Base-by-base conservation (phyloP, 2,888 invertebrate genomes). In the Tanypteryx hageni region DNA sequence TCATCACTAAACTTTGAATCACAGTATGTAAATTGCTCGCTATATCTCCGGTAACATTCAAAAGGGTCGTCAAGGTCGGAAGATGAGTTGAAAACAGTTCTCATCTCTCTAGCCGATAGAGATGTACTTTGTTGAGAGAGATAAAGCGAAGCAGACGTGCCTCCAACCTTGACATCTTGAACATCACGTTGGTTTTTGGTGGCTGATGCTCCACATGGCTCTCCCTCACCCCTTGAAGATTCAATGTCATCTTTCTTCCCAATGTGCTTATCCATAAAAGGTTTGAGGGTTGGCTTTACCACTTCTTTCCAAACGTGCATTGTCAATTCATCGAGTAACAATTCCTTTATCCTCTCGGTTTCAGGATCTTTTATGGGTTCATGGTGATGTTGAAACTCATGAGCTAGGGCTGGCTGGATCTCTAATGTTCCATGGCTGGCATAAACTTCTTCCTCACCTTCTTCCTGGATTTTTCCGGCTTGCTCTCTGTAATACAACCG, bases 221-320 rank as follows among this genome's bases (percentile, higher is more conserved):
- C 76, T 76, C 76, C 22, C 3, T 22, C 22, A 68, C 22, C 76
- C 76, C 4, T 44, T 31, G 31, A 44, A 11, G 64, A 18, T 58
- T 8, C 64, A 11, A 11, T 44, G 18, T 10, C 64, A 16, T 18
- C 16, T 27, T 56, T 68, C 16, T 10, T n/a, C 83, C 57, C 18
- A n/a, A 16, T 9, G 1, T 18, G 11, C 44, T 56, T 16, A 10
- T 89, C 89, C 13, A 89, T n/a, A n/a, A 64, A n/a, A 44, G 11
- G 44, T 68, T 89, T 89, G 3, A 86, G 16, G 18, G 27, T 64
- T 11, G 64, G 89, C 31, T 44, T 44, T 18, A 89, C 61, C 18
- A 89, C 89, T 44, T 89, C 89, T 64, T 89, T 89, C 89, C 89
- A 89, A 31, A 89, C 89, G 44, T 89, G 89, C 44, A 31, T 68